phyloP scores from a whole-genome alignment of 2,888 invertebrate species.

The Frankliniella intonsa region DNA sequence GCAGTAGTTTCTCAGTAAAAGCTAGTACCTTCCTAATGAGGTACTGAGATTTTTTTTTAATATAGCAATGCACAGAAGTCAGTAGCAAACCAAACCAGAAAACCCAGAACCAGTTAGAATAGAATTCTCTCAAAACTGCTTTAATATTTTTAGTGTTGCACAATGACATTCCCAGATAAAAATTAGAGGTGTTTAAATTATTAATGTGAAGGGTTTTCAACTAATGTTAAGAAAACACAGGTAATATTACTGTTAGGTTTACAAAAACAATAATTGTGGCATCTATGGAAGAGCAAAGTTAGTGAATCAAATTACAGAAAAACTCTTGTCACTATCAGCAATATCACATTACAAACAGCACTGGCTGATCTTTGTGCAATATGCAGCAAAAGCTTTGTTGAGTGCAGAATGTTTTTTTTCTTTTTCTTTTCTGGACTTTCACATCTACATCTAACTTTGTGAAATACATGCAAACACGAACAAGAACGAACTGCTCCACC shows the following conservation, averaged over 20 bases:
- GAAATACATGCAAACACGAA: conserved; percentile 7
- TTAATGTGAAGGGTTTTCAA: no score
- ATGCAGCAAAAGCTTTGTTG: not conserved
- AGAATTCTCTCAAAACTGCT: no score
- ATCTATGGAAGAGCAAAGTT: not conserved
- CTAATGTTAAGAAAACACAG: not conserved
- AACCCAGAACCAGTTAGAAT: no score
- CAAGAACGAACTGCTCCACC: not conserved
- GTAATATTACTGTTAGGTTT: not conserved
- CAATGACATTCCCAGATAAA: no score
- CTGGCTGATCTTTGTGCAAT: not conserved
- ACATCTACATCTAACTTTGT: not conserved
- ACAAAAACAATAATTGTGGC: not conserved
- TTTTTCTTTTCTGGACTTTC: not conserved
- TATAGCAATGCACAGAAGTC: no score
- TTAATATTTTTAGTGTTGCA: no score
- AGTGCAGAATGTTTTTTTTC: not conserved
- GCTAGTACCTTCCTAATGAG: no score
- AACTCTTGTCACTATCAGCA: no score
- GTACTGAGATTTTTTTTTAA: no score
- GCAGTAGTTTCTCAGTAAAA: no score
- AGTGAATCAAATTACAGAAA: not conserved
- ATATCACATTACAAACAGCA: not conserved
- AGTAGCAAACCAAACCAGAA: no score
- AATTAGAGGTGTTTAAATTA: no score